phyloP scores from a whole-genome alignment of 2,888 invertebrate genomes.

The Macrophya annulata region DNA sequence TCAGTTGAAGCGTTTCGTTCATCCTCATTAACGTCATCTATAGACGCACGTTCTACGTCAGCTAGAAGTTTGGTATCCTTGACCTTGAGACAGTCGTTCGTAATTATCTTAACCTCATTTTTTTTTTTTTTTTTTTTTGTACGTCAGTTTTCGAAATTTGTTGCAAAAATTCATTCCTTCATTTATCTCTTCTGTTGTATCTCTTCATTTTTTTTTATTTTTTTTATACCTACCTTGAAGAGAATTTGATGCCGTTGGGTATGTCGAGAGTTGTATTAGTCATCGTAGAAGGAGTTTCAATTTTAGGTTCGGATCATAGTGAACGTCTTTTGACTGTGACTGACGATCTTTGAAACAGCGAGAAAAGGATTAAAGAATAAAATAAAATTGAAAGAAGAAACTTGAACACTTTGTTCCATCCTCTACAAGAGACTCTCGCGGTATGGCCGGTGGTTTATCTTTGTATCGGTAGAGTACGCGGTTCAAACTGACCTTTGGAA shows the following conservation, averaged over 20 bases:
- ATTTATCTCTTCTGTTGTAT: background rate
- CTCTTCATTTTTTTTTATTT: background rate
- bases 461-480: conserved; percentile 24
- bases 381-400: background rate
- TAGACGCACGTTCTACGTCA: background rate
- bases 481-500: conserved; percentile 36
- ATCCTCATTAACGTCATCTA: conserved; percentile 5
- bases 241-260: background rate
- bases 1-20: background rate
- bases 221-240: background rate
- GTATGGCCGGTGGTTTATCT: conserved; percentile 18
- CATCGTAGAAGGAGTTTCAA: background rate
- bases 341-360: background rate
- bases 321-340: background rate
- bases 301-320: background rate
- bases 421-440: conserved; percentile 9
- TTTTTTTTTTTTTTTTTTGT: background rate
- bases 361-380: background rate
- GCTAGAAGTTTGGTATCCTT: background rate
- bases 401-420: background rate
- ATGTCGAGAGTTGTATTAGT: background rate
- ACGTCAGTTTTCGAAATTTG: background rate
- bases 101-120: background rate
- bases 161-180: background rate
- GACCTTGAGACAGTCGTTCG: conserved; percentile 11